Conservation (phyloP, 2,113 vertebrate genomes). For the Gnathonemus echidnorhynchus region DNA sequence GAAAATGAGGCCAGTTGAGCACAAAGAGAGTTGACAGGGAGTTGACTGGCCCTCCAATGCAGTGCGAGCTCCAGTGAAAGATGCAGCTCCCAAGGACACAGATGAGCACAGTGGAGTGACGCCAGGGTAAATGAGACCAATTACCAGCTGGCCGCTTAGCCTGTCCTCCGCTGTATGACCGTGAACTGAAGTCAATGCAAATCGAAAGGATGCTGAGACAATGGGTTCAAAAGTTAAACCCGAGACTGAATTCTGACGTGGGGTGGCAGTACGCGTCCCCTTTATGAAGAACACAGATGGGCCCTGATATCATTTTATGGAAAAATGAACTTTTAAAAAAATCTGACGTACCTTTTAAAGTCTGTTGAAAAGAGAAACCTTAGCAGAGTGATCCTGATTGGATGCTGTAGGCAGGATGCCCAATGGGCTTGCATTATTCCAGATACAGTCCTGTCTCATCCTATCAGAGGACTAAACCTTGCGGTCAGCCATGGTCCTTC, state of each 20-base stretch:
- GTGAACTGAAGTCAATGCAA: neutral
- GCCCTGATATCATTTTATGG: neutral
- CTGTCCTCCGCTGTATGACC: neutral
- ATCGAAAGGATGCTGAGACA: neutral
- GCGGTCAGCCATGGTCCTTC: neutral
- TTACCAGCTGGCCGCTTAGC: neutral
- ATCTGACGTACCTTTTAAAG: neutral
- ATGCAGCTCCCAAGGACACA: neutral
- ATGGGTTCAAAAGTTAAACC: neutral
- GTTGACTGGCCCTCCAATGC: neutral
- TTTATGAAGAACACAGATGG: neutral
- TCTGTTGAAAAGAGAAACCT: neutral
- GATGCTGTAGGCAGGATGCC: neutral
- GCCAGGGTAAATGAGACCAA: neutral
- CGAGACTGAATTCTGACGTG: neutral
- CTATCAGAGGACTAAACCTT: neutral
- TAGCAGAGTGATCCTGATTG: neutral
- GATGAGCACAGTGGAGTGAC: neutral
- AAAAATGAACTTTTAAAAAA: neutral
- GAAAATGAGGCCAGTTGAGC: neutral
- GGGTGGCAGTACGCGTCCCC: neutral
- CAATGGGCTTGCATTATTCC: neutral
- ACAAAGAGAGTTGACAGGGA: neutral
- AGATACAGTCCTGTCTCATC: neutral
- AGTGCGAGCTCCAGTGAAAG: neutral